Base-by-base conservation (phyloP, 2,113 vertebrate genomes). In the Thalassarche chlororhynchos region DNA sequence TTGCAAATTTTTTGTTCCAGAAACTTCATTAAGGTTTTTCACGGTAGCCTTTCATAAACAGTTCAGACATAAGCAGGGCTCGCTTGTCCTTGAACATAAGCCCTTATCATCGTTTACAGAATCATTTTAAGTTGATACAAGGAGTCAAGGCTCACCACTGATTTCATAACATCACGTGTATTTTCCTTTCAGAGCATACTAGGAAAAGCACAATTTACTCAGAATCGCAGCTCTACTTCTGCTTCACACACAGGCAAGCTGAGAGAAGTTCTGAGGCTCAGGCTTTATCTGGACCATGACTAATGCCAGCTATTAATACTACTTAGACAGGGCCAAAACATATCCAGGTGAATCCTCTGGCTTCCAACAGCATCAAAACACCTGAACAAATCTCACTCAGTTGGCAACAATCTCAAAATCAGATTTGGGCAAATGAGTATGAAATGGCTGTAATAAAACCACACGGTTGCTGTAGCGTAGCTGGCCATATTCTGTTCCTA, bases 111-210 rank as follows among this genome's bases (percentile, higher is more conserved):
- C 11, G 2, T 14, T 9, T 51, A 79, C 40, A 61, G 55, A 91
- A 57, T 4, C 11, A 4, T 34, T 34, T 32, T 5, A 42, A 42
- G 6, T 14, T 9, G 32, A 8, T 1, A 32, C 38, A 52, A 6
- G 81, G 20, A 92, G 46, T 18, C 58, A 42, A 46, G 57, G 47
- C 82, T 84, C 26, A 36, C 25, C 47, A 31, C 47, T 28, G 49
- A 38, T 65, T 57, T 46, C 69, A 28, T 14, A 85, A 4, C 49
- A 47, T 13, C 85, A 65, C 0, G 0, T 3, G n/a, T 12, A 2
- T 55, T 55, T 29, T 26, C 69, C 84, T 62, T 17, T 24, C 47
- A 55, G 31, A n/a, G 26, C 58, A 6, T 3, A 21, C 26, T 8
- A 14, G 66, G 24, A 66, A 69, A 3, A 3, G 4, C 42, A 23